Conservation (phyloP, 2,888 invertebrate genomes). For the Xestia xanthographa region DNA sequence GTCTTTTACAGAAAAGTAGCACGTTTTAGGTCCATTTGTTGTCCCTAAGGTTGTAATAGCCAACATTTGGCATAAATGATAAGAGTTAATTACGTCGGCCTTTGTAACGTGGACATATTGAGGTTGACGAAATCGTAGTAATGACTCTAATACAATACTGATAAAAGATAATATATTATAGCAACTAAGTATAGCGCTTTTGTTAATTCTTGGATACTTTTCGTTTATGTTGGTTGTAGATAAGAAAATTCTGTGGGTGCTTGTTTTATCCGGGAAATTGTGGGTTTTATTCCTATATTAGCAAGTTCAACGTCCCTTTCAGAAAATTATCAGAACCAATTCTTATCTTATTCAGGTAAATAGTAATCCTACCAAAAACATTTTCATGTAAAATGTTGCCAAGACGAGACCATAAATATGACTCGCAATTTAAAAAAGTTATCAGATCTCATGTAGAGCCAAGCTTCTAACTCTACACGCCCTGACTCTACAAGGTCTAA, state of each 20-base stretch:
- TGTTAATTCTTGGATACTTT: constrained; percentile 21
- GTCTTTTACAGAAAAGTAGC: constrained; percentile 7
- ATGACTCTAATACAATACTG: constrained; percentile 24
- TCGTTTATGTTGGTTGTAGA: constrained; percentile 14
- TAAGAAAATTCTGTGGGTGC: constrained; percentile 18
- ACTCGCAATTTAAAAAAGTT: too few relatives aligned
- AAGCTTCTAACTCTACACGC: too few relatives aligned
- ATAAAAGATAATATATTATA: constrained; percentile 9
- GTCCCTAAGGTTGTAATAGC: constrained; percentile 8
- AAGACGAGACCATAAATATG: too few relatives aligned
- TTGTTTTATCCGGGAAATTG: neutral
- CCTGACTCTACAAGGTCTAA: too few relatives aligned
- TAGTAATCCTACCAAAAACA: neutral
- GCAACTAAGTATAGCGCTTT: constrained; percentile 14
- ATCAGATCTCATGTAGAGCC: too few relatives aligned
- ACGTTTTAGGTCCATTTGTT: constrained; percentile 6
- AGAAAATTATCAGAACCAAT: neutral
- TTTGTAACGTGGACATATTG: constrained; percentile 43
- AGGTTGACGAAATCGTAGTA: constrained; percentile 39
- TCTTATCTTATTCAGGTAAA: constrained; percentile 6
- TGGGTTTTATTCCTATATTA: constrained; percentile 3
- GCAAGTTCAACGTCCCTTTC: neutral
- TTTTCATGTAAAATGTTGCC: too few relatives aligned
- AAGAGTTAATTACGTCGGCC: constrained; percentile 37
- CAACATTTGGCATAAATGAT: constrained; percentile 42